Conservation (phyloP, 2,797 vertebrate genomes). For the Ciconia nigra region DNA sequence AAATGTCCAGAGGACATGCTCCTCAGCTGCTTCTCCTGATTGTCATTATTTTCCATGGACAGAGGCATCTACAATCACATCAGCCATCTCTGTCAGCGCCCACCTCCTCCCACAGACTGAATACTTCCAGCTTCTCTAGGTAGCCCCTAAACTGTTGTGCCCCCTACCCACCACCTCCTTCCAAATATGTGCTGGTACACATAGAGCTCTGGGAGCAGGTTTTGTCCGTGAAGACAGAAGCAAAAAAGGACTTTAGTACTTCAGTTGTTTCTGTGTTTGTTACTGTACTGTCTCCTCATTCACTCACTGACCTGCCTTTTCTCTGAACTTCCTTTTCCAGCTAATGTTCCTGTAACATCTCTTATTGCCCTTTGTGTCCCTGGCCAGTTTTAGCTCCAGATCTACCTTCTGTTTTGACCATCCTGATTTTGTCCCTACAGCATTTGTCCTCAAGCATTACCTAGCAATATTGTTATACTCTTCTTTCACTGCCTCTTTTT, state of each 20-base stretch:
- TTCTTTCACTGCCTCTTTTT: background rate
- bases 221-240: background rate
- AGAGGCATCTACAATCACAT: background rate
- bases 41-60: background rate
- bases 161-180: background rate
- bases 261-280: background rate
- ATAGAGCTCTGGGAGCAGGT: background rate
- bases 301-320: background rate
- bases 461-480: background rate
- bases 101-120: background rate
- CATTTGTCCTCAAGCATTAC: background rate
- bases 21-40: background rate
- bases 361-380: background rate
- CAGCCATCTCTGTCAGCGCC: background rate
- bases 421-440: background rate
- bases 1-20: background rate
- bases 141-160: background rate
- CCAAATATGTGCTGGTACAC: background rate
- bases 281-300: background rate
- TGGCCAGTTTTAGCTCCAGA: background rate
- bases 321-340: background rate
- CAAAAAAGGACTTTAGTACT: background rate
- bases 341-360: background rate
- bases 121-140: background rate
- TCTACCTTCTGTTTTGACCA: background rate